Evolutionary conservation across 1,140 invertebrate species (phyloP).

Genomic region (Diprion similis): DNA sequence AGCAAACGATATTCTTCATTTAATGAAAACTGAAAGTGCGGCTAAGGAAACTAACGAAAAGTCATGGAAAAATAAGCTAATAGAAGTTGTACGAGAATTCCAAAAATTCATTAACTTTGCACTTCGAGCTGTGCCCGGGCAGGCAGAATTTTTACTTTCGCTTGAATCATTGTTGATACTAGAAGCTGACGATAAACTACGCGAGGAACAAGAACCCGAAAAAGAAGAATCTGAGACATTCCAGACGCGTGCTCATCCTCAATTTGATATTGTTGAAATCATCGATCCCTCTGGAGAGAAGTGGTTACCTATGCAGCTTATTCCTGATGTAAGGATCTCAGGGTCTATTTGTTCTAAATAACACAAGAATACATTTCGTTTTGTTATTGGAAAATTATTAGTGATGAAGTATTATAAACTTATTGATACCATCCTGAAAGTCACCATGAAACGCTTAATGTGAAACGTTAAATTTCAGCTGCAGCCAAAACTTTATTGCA

Average conservation of each 20-base stretch:
- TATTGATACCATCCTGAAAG: too few species aligned
- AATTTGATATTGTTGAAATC: slow-evolving; percentile 23
- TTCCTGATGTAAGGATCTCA: slow-evolving; percentile 15
- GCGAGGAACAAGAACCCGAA: slow-evolving; percentile 10
- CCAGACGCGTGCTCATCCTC: neutral
- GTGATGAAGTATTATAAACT: too few species aligned
- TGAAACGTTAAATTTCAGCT: too few species aligned
- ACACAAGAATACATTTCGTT: neutral
- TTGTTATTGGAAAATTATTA: neutral
- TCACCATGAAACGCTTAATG: too few species aligned
- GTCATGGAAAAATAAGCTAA: slow-evolving; percentile 41
- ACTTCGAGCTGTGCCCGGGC: slow-evolving; percentile 50
- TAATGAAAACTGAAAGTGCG: slow-evolving; percentile 24
- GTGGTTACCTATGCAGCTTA: slow-evolving; percentile 25
- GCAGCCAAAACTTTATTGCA: slow-evolving; percentile 9
- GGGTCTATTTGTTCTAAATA: neutral
- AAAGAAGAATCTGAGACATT: neutral
- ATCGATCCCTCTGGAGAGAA: slow-evolving; percentile 18
- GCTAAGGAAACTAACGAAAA: slow-evolving; percentile 33
- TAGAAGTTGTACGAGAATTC: slow-evolving; percentile 52
- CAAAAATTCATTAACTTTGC: slow-evolving; percentile 61
- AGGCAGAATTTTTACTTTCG: slow-evolving; percentile 56
- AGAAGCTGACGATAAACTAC: slow-evolving; percentile 37
- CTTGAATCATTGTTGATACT: slow-evolving; percentile 50
- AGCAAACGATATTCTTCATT: slow-evolving; percentile 32